Base-by-base conservation (phyloP, 2,888 invertebrate genomes). In the Pachycephus smyrnensis region DNA sequence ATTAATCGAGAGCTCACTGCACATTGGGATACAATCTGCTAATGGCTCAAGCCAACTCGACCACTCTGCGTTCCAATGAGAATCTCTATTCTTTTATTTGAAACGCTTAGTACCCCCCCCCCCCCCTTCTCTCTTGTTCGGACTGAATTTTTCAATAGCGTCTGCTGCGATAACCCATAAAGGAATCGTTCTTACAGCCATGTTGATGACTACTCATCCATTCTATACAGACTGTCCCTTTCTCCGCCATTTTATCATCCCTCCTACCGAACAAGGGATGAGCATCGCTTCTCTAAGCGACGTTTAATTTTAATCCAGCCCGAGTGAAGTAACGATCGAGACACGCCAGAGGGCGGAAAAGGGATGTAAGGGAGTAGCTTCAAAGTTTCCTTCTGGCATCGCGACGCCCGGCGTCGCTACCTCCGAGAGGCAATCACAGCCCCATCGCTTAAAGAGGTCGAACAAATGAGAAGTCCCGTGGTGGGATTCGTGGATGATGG, bases 1-100 rank as follows among this genome's bases (percentile, higher is more conserved):
- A 84, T 85, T 83, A 83, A 84, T 83, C 82, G 84, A 84, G 81
- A 82, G 80, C 76, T 76, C 77, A 83, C 80, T 78, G 77, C 81
- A 84, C 81, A 82, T 84, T 80, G 82, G 84, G 87, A 88, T 89
- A 88, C 89, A 90, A 89, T 90, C 87, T 88, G 84, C 90, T 90
- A 90, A 90, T 90, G 90, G 89, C 81, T 82, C 82, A 78, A 23
- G 23, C 55, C 55, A 23, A 23, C 55, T 55, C 23, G 55, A 23
- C 55, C 55, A 55, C 55, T 55, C 23, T 9, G 55, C 0, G 55
- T 23, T 55, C 23, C 55, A 55, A 23, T 55, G 55, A 55, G 15
- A 55, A 23, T 55, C 55, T 9, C 55, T 55, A 55, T 55, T 55
- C 55, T 55, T 55, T 55, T 55, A 55, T 55, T 55, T 55, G 55